Percentiles rank a stretch among this genome's conserved stretches.
Evolutionary conservation across 2,888 invertebrate genomes (phyloP).

Genomic region (Scaptodrosophila latifasciaeformis): DNA sequence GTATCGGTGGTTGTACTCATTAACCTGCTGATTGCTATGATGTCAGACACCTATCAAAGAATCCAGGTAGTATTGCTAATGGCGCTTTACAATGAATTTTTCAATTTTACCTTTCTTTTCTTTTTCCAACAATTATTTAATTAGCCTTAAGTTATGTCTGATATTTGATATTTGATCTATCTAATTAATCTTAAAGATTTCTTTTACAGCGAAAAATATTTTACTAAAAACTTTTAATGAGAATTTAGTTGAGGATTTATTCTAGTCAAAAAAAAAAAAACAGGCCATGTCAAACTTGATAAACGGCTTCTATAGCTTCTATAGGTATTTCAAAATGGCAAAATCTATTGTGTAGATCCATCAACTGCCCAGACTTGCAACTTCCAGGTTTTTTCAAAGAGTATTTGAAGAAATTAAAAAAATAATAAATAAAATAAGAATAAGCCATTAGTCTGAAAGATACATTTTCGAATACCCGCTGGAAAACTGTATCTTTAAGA

Average conservation of each 20-base stretch:
- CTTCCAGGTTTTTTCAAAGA: constrained; percentile 68
- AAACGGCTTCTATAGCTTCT: background rate
- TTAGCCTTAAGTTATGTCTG: constrained; percentile 44
- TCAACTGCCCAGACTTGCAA: constrained; percentile 75
- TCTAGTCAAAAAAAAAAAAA: too few relatives aligned
- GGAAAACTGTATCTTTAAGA: constrained; percentile 47
- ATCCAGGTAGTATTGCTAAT: constrained; percentile 87
- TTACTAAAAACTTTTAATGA: background rate
- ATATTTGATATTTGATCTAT: too few relatives aligned
- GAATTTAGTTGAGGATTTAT: background rate
- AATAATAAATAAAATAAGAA: background rate
- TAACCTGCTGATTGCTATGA: constrained; percentile 99
- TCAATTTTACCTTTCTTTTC: background rate
- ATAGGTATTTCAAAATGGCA: background rate
- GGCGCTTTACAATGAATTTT: constrained; percentile 41
- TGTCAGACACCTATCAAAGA: constrained; percentile 99
- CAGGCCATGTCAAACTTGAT: background rate
- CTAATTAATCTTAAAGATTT: constrained; percentile 36
- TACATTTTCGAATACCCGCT: constrained; percentile 44
- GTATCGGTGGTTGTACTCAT: constrained; percentile 99
- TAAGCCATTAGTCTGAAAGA: constrained; percentile 40
- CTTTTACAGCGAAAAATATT: constrained; percentile 9
- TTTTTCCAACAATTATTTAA: constrained; percentile 14
- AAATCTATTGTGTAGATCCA: constrained; percentile 69
- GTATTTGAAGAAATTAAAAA: constrained; percentile 22